A percentile compares a stretch with the other conserved stretches of the same genome.
These are phyloP conservation scores for Nibea coibor DNA, from an alignment of 2,113 vertebrate genomes.

Conservation along the genomic window DNA sequence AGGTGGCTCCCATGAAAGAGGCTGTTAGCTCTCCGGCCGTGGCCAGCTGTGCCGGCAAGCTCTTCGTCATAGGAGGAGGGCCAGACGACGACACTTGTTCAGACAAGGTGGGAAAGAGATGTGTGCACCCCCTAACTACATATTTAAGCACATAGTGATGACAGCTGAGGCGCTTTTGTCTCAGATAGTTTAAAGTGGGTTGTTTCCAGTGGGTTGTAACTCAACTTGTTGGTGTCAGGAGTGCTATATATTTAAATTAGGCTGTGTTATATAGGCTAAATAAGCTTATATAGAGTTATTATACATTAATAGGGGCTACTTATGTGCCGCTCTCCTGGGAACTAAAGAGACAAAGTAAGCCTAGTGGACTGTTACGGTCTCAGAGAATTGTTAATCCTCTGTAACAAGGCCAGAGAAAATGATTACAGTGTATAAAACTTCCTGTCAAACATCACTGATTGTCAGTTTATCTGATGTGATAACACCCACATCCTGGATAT, in stretches of 20 bases:
- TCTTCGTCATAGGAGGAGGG: conserved; percentile 97
- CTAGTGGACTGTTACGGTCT: background rate
- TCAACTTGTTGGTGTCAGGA: background rate
- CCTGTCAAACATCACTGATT: background rate
- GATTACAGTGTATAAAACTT: background rate
- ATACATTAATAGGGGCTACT: background rate
- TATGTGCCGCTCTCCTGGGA: background rate
- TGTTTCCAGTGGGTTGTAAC: background rate
- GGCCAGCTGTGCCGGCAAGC: conserved; percentile 92
- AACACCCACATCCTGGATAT: background rate
- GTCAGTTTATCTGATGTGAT: background rate
- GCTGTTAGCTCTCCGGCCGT: conserved; percentile 97
- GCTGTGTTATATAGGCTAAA: background rate
- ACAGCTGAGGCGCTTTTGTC: conserved; percentile 8
- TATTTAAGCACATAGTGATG: conserved; percentile 23
- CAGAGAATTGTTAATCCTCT: background rate
- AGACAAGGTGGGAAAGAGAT: conserved; percentile 89
- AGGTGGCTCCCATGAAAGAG: conserved; percentile 96
- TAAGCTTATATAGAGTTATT: background rate
- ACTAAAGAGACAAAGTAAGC: background rate
- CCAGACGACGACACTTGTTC: conserved; percentile 97
- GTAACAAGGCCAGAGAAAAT: too few relatives aligned
- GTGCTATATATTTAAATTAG: background rate
- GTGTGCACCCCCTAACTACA: background rate
- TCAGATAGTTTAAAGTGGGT: background rate